Evolutionary conservation across 2,797 vertebrate genomes (phyloP), one percentile per base, ranked within the genome.

Genomic region (Sciaenops ocellatus): DNA sequence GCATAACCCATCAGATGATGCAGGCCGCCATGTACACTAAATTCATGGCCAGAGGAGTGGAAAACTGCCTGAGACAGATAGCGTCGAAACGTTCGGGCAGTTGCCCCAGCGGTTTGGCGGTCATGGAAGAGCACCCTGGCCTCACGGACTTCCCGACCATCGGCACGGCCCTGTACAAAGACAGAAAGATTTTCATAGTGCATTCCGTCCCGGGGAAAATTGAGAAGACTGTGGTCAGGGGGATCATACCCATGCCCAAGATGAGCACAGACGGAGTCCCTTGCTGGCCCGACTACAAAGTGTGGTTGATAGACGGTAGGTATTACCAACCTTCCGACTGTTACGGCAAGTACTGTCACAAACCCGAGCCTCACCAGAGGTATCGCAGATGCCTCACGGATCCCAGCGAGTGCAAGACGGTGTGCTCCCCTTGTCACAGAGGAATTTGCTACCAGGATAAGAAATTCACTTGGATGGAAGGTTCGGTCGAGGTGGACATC

Each of bases 281-380:
- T 0, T 85, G 83, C 11, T 80, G 83, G 83, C 83, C 83, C 0
- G 83, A 85, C 3, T 85, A 85, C 44, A 48, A 67, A 0, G 82
- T 78, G 7, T 84, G 82, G 82, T 3, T 80, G 3, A 74, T 80
- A 20, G 30, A 57, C 1, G 78, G 69, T 0, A 11, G 0, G 16
- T 80, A 28, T 11, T 80, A 84, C 28, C 64, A 80, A 18, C 82
- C 78, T 0, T 78, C 82, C 1, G 15, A 69, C 0, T 84, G 82
- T 11, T 4, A 67, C 48, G 68, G 55, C 0, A 62, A n/a, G 5
- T 84, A 79, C 22, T 84, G 82, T 10, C n/a, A 51, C 38, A 48
- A 69, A 1, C 82, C 68, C 0, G 17, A 68, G 28, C 6, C 17
- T 1, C 82, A 84, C n/a, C 16, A 44, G 0, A 56, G 51, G 9